phyloP scores from a whole-genome alignment of 2,113 vertebrate genomes.

The Rhadina sibilatrix region DNA sequence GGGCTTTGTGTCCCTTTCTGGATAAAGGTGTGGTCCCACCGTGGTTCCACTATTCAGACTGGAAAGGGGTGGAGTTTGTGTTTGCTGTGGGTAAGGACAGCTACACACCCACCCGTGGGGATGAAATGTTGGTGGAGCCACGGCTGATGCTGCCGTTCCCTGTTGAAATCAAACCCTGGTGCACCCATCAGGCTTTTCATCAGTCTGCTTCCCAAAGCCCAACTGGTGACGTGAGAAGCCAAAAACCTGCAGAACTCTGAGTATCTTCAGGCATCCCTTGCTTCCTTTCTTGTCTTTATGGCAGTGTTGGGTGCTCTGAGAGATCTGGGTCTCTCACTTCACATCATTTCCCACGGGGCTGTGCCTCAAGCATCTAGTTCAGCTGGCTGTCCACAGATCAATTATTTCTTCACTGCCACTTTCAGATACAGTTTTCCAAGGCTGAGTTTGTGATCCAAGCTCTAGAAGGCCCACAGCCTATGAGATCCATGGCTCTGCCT shows the following conservation, averaged over 20 bases:
- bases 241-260: not conserved
- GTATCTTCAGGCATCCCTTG: not conserved
- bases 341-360: fast-evolving
- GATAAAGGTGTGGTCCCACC: fast-evolving
- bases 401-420: not conserved
- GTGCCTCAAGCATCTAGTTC: not conserved
- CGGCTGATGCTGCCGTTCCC: not conserved
- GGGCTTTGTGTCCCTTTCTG: not conserved
- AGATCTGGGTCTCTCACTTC: not conserved
- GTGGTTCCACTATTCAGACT: too few species aligned
- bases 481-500: not conserved
- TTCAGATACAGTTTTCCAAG: not conserved
- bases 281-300: not conserved
- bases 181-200: not conserved
- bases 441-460: not conserved
- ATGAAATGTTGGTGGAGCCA: not conserved
- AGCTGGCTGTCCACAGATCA: not conserved
- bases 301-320: not conserved
- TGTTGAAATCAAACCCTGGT: not conserved
- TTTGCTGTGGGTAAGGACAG: not conserved
- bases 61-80: not conserved
- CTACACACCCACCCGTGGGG: not conserved
- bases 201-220: not conserved
- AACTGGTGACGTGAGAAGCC: not conserved
- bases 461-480: not conserved